phyloP scores from a whole-genome alignment of 2,113 vertebrate species.

The Addax nasomaculatus region DNA sequence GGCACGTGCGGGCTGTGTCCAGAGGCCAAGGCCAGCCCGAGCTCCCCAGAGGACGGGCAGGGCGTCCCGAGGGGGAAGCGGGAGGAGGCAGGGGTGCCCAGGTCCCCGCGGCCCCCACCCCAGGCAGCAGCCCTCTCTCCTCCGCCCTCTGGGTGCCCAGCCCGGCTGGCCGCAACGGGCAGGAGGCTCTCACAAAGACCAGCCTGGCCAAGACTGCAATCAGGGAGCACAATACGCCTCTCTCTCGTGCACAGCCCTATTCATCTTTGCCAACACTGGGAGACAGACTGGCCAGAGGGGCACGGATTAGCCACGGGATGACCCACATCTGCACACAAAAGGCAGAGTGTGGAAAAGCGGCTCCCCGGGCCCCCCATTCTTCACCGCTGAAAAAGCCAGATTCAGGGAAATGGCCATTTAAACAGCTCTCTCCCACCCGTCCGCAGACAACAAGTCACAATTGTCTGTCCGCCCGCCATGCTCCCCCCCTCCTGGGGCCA shows the following conservation, averaged over 20 bases:
- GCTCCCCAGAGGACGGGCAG: too few relatives aligned
- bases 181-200: conserved; percentile 51
- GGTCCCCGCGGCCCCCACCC: fast-evolving
- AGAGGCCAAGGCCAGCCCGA: neutral
- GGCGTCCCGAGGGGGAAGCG: fast-evolving
- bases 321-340: conserved; percentile 84
- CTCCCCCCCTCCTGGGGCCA: neutral
- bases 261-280: conserved; percentile 75
- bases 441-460: conserved; percentile 74
- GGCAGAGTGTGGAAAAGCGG: conserved; percentile 74
- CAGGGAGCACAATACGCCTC: conserved; percentile 68
- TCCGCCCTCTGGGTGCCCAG: fast-evolving
- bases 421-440: conserved; percentile 78
- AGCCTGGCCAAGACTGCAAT: conserved; percentile 70
- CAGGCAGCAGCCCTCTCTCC: fast-evolving
- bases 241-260: conserved; percentile 75
- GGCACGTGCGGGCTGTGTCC: fast-evolving
- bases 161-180: fast-evolving
- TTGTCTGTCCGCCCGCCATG: neutral
- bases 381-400: conserved; percentile 68
- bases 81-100: fast-evolving
- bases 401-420: conserved; percentile 77
- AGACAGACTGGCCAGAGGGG: conserved; percentile 73
- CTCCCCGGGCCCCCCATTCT: conserved; percentile 74
- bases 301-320: conserved; percentile 78